Conservation (phyloP, 1,140 invertebrate species). For the Anadara kagoshimensis region DNA sequence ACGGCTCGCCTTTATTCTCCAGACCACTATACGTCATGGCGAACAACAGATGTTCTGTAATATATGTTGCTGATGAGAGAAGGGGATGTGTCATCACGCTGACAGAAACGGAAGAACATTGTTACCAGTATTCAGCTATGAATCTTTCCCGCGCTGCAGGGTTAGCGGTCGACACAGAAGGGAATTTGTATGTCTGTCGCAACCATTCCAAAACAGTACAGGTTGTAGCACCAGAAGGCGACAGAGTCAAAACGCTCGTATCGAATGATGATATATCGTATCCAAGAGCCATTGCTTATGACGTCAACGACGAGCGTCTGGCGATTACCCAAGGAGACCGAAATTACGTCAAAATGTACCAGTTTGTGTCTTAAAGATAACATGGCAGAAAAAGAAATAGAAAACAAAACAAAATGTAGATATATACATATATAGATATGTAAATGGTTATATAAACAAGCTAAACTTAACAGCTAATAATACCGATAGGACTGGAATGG, state of each 20-base stretch:
- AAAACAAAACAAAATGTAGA: too few species aligned
- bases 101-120: slow-evolving; percentile 29
- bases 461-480: too few species aligned
- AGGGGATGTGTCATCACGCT: slow-evolving; percentile 30
- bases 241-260: slow-evolving; percentile 27
- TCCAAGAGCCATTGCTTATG: slow-evolving; percentile 35
- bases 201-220: slow-evolving; percentile 39
- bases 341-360: slow-evolving; percentile 30
- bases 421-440: too few species aligned
- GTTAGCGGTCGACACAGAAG: slow-evolving; percentile 23
- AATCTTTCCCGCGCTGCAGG: slow-evolving; percentile 35
- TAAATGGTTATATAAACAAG: too few species aligned
- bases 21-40: slow-evolving; percentile 33
- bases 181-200: slow-evolving; percentile 36
- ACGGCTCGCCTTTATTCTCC: slow-evolving; percentile 35
- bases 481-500: too few species aligned
- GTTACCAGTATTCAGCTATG: slow-evolving; percentile 27
- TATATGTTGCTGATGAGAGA: slow-evolving; percentile 33
- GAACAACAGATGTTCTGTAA: slow-evolving; percentile 25
- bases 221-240: slow-evolving; percentile 30
- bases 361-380: slow-evolving; percentile 11
- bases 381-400: too few species aligned
- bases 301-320: slow-evolving; percentile 33
- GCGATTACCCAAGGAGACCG: slow-evolving; percentile 37
- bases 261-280: slow-evolving; percentile 32